These are phyloP conservation scores for Apeira syringaria DNA, from an alignment of 2,888 invertebrate genomes.

Conservation along the genomic window DNA sequence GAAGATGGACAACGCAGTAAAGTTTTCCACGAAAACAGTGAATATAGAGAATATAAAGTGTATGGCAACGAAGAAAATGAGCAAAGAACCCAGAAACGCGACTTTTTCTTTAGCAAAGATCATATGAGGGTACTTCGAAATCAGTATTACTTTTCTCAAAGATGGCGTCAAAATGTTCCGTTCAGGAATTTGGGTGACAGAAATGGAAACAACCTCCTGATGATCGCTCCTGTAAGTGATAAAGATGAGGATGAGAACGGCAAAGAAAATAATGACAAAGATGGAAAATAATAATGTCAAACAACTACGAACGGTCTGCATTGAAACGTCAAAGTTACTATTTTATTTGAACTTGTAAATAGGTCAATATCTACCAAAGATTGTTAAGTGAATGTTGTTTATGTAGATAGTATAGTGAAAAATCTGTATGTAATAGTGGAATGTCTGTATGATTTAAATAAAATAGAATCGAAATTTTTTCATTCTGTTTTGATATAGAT, in stretches of 20 bases:
- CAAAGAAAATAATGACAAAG: conserved; percentile 36
- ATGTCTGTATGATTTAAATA: no score
- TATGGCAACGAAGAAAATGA: conserved; percentile 74
- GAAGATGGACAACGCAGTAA: conserved; percentile 57
- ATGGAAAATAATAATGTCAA: conserved; percentile 33
- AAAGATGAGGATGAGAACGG: conserved; percentile 50
- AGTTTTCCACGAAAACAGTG: conserved; percentile 45
- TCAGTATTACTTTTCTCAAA: conserved; percentile 66
- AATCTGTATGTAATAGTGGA: no score
- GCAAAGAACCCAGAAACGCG: conserved; percentile 50
- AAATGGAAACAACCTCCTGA: conserved; percentile 86
- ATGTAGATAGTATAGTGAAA: no score
- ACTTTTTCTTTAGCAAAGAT: conserved; percentile 64
- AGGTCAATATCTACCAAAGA: not conserved
- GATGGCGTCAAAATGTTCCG: conserved; percentile 75
- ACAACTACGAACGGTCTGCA: no score
- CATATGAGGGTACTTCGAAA: conserved; percentile 62
- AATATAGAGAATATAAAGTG: conserved; percentile 48
- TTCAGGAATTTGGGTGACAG: conserved; percentile 77
- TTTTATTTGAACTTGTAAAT: not conserved
- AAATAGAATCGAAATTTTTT: no score
- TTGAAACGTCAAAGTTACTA: no score
- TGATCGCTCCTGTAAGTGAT: conserved; percentile 84
- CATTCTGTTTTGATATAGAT: no score
- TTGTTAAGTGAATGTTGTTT: no score